phyloP scores from a whole-genome alignment of 2,113 vertebrate species.

The Garra rufa region DNA sequence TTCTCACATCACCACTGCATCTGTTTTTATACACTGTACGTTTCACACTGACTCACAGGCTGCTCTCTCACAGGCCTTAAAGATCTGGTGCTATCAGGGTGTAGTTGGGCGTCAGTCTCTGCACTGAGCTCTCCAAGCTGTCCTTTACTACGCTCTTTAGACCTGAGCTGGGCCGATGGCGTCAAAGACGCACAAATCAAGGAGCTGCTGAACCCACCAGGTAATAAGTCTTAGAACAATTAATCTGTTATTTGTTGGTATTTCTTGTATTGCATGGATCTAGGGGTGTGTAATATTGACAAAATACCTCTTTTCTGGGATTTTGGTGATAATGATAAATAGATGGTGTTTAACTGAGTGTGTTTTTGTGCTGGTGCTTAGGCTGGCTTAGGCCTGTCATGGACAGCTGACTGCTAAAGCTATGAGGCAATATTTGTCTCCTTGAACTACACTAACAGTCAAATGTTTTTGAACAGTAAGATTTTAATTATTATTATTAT shows the following conservation, averaged over 20 bases:
- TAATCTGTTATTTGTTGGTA: background rate
- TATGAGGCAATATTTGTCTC: too few relatives aligned
- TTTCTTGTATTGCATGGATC: background rate
- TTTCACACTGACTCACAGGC: background rate
- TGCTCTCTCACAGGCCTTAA: constrained; percentile 83
- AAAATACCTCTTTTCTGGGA: background rate
- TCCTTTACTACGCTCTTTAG: constrained; percentile 94
- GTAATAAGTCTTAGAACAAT: too few relatives aligned
- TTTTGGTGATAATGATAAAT: background rate
- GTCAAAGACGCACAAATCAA: constrained; percentile 95
- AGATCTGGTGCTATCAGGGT: constrained; percentile 92
- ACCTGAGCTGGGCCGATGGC: constrained; percentile 94
- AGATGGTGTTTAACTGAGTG: background rate
- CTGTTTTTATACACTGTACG: background rate
- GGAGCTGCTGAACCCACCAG: constrained; percentile 90
- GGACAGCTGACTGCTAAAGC: background rate
- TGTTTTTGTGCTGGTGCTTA: background rate
- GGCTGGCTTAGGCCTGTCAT: background rate
- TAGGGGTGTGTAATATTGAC: background rate
- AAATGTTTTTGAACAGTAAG: too few relatives aligned
- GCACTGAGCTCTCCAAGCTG: constrained; percentile 94
- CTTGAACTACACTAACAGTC: too few relatives aligned
- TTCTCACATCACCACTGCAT: background rate
- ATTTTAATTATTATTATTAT: too few relatives aligned
- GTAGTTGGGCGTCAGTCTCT: constrained; percentile 92